Base-by-base conservation (phyloP, 2,113 vertebrate species). In the Crotophaga sulcirostris region DNA sequence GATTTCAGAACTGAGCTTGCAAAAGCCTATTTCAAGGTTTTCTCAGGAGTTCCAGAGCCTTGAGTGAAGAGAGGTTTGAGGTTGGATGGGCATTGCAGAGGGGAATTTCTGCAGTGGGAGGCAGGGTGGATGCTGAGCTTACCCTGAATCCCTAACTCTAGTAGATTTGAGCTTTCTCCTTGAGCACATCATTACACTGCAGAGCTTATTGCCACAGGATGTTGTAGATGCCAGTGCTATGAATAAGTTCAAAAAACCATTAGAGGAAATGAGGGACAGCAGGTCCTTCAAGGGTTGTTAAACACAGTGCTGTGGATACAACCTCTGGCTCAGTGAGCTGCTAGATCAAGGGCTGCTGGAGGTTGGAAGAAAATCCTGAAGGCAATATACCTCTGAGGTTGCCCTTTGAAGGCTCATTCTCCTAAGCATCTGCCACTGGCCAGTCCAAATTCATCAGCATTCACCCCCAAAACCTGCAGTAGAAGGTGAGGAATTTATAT, bases 201-300 rank as follows among this genome's bases (percentile, higher is more conserved):
- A 15, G 21, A 62, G 45, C 51, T 81, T 33, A 29, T 56, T 80
- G 75, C 73, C 63, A 33, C 47, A 1, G 56, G 58, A 20, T 17
- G 55, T 84, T 78, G 84, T 33, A 42, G 79, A 44, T n/a, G 73
- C 77, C 94, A 89, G 52, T 0, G 0, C 78, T 54, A 17, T 14
- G 82, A 63, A 59, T 42, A 68, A 52, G 75, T 58, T 73, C 40
- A 74, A 31, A 93, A 76, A 93, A 3, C 16, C 49, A 25, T 36
- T 16, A 47, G 54, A 85, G 81, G 78, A 38, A 55, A 59, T 59
- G 34, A 14, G 93, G 87, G 81, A 87, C 92, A 68, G 90, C 25
- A 72, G 77, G 74, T 89, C 92, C 93, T 95, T 93, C 92, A 89
- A 89, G 87, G 95, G 78, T 56, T 75, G 87, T 93, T 94, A 84